Evolutionary conservation across 2,113 vertebrate genomes (phyloP).

Genomic region (Sebastes schlegelii): DNA sequence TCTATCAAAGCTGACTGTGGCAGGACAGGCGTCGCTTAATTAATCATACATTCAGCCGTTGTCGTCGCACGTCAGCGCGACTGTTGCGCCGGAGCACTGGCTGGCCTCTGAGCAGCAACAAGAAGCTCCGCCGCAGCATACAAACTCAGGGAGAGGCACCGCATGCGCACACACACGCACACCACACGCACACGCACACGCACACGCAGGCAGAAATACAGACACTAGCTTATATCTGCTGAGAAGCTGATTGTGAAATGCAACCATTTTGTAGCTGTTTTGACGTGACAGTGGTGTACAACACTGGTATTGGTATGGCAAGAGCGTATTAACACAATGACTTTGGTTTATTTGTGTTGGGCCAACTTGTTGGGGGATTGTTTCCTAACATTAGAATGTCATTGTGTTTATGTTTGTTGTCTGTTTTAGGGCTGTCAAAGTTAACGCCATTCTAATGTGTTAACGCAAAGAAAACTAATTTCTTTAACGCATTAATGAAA

Average conservation of each 20-base stretch:
- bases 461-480: no score
- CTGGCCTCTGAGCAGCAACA: constrained; percentile 41
- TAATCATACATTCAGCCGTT: constrained; percentile 74
- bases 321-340: background rate
- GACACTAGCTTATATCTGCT: background rate
- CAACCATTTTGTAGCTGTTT: background rate
- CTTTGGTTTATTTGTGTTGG: background rate
- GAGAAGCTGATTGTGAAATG: background rate
- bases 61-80: constrained; percentile 48
- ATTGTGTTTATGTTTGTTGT: no score
- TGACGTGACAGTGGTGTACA: background rate
- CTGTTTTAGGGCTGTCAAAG: no score
- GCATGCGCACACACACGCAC: background rate
- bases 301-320: background rate
- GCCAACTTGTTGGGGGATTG: background rate
- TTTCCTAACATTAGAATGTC: background rate
- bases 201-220: background rate
- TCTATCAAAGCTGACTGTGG: constrained; percentile 65
- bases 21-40: constrained; percentile 67
- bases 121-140: constrained; percentile 12
- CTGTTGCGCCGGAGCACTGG: constrained; percentile 33
- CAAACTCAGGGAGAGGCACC: constrained; percentile 5
- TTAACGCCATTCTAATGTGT: no score
- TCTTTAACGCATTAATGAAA: no score
- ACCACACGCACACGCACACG: background rate